Evolutionary conservation across 2,113 vertebrate species (phyloP).

Genomic region (Trochalopteron elliotii): DNA sequence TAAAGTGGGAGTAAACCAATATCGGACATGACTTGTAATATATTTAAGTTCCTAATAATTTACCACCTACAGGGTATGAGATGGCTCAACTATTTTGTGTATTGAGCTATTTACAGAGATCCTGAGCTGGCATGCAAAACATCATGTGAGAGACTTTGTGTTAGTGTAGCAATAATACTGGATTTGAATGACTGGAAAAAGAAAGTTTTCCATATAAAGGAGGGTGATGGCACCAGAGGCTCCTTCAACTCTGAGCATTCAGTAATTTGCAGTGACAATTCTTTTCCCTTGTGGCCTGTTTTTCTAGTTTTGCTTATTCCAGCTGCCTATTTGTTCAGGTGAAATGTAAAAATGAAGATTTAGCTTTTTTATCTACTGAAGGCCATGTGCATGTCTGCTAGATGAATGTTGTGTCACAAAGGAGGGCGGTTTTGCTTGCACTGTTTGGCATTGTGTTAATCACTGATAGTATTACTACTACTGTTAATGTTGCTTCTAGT

Average conservation of each 20-base stretch:
- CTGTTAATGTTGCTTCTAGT: not conserved
- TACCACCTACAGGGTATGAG: not conserved
- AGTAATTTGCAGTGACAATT: not conserved
- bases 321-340: not conserved
- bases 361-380: not conserved
- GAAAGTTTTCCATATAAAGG: not conserved
- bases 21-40: slow-evolving; percentile 7
- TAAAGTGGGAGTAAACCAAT: not conserved
- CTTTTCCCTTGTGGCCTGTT: not conserved
- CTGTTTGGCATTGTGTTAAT: not conserved
- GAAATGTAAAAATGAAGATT: not conserved
- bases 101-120: not conserved
- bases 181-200: not conserved
- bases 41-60: slow-evolving; percentile 10
- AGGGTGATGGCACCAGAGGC: not conserved
- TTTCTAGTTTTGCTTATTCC: not conserved
- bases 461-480: not conserved
- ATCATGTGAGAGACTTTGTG: not conserved
- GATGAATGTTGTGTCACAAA: not conserved
- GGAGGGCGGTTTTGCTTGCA: not conserved
- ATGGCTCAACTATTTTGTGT: not conserved
- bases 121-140: not conserved
- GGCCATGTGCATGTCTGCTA: not conserved
- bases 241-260: not conserved
- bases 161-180: not conserved